A percentile compares a stretch with the other conserved stretches of the same genome.
phyloP scores from a whole-genome alignment of 1,140 invertebrate species.

The Odontomachus brunneus region DNA sequence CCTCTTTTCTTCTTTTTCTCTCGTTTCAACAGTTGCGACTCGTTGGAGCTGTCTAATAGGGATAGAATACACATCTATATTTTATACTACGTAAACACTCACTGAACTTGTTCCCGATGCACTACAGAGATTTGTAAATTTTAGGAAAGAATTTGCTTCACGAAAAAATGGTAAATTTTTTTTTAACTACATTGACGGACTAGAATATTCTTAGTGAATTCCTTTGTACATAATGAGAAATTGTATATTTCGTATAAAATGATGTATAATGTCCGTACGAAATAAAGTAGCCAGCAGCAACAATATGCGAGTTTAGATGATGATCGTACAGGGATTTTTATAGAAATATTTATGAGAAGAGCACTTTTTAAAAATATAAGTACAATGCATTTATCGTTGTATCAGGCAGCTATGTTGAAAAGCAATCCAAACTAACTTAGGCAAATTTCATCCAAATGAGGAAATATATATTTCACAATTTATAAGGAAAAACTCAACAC shows the following conservation, averaged over 20 bases:
- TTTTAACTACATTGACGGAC: constrained; percentile 14
- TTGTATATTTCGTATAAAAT: constrained; percentile 71
- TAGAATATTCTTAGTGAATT: constrained; percentile 50
- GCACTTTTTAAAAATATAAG: not conserved
- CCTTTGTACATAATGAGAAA: constrained; percentile 67
- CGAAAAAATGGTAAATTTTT: constrained; percentile 48
- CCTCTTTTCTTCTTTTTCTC: not conserved
- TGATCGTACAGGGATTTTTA: constrained; percentile 13
- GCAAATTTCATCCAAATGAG: no score
- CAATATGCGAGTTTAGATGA: constrained; percentile 6
- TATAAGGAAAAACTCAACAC: no score
- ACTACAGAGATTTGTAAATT: constrained; percentile 40
- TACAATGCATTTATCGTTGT: constrained; percentile 14
- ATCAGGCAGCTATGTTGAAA: not conserved
- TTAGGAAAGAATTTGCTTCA: constrained; percentile 32
- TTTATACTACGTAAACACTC: constrained; percentile 3
- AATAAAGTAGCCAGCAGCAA: constrained; percentile 39
- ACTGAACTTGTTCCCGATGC: not conserved
- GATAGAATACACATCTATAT: constrained; percentile 48
- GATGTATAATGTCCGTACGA: constrained; percentile 44
- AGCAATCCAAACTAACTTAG: not conserved
- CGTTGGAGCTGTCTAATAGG: constrained; percentile 11
- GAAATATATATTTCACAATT: no score
- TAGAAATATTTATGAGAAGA: not conserved
- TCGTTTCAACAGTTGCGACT: constrained; percentile 3